Conservation (phyloP, 1,140 invertebrate species). For the Drosophila sucinea region DNA sequence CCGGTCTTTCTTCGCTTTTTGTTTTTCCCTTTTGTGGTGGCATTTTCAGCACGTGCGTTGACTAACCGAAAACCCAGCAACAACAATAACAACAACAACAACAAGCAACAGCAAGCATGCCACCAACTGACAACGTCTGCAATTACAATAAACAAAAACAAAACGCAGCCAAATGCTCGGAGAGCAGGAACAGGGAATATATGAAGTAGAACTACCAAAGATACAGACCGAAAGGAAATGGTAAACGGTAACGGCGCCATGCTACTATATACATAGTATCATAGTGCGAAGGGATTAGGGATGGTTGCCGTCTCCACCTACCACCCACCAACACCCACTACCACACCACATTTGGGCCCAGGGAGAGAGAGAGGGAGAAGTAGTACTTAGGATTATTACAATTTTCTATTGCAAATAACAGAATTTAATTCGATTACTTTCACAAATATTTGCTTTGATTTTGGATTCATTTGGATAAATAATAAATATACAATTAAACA, state of each 20-base stretch:
- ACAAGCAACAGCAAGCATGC: conserved; percentile 4
- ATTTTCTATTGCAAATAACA: too few relatives aligned
- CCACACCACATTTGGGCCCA: too few relatives aligned
- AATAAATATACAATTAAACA: too few relatives aligned
- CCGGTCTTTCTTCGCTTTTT: conserved; percentile 7
- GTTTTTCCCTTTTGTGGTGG: conserved; percentile 40
- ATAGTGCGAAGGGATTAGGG: background rate
- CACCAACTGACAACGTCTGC: conserved; percentile 39
- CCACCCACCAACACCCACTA: too few relatives aligned
- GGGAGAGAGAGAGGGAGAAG: too few relatives aligned
- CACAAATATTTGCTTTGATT: too few relatives aligned
- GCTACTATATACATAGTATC: background rate
- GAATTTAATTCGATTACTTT: too few relatives aligned
- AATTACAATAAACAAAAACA: conserved; percentile 59
- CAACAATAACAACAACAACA: conserved; percentile 26
- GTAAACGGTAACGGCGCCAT: conserved; percentile 12
- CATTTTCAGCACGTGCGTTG: conserved; percentile 57
- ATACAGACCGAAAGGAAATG: conserved; percentile 11
- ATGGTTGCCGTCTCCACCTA: too few relatives aligned
- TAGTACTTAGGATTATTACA: too few relatives aligned
- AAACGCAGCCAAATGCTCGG: conserved; percentile 44
- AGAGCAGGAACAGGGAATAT: background rate
- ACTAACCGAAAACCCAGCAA: conserved; percentile 27
- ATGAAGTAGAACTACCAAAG: conserved; percentile 9
- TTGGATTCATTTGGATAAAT: too few relatives aligned